Conservation (phyloP, 2,113 vertebrate genomes). For the Odocoileus hemionus region DNA sequence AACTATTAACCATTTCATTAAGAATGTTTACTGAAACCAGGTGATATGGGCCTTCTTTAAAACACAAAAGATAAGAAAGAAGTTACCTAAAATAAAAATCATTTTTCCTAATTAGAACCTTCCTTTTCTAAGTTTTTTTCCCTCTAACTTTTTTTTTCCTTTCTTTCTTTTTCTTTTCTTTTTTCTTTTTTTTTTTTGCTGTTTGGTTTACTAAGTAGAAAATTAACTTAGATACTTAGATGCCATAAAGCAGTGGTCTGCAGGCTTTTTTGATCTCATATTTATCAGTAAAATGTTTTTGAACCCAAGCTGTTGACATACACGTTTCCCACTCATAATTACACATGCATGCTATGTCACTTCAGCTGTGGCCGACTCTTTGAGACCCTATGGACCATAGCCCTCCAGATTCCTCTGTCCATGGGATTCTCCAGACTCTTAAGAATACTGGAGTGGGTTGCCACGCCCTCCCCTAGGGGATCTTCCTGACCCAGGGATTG, state of each 20-base stretch:
- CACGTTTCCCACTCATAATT: neutral
- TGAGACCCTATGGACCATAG: neutral
- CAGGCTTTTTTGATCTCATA: neutral
- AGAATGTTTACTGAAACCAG: neutral
- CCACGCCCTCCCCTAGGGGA: neutral
- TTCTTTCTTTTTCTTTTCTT: neutral
- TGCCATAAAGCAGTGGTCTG: neutral
- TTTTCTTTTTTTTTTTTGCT: neutral
- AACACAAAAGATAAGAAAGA: neutral
- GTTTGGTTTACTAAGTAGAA: constrained; percentile 1
- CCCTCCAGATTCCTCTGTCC: neutral
- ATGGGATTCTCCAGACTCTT: neutral
- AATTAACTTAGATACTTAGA: neutral
- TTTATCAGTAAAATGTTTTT: neutral
- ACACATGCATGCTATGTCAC: neutral
- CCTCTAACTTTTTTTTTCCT: neutral
- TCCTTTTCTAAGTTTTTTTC: neutral
- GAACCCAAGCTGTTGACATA: neutral
- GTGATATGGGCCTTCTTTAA: neutral
- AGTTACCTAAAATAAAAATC: neutral
- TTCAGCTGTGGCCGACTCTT: neutral
- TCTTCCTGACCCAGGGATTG: neutral
- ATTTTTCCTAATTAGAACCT: neutral
- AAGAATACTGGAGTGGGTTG: neutral
- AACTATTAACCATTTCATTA: neutral